Evolutionary conservation across 2,888 invertebrate species (phyloP), one percentile per base, ranked within the genome.

Genomic region (Miltochrista miniata): DNA sequence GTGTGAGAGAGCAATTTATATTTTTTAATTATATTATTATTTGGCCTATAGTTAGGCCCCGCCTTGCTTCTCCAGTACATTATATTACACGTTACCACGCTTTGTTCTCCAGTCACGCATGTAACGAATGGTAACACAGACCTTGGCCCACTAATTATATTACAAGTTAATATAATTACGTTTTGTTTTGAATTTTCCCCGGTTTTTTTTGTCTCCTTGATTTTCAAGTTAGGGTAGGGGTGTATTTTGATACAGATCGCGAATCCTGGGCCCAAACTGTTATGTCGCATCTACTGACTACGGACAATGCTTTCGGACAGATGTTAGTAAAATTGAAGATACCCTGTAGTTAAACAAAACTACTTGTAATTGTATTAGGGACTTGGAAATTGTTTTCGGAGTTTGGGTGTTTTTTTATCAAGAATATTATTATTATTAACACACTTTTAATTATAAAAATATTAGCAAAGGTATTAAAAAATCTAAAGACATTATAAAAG

Each of bases 81-180:
- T 31, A 31, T 9, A 31, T 31, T 31, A 7, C 29, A 41, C 39
- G 35, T 58, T 64, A 33, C 40, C 49, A 51, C 41, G 53, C 56
- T 67, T 72, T 71, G 70, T 66, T 63, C 61, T 56, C 45, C 54
- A 56, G 63, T 61, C 67, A 65, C 68, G 66, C 68, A 68, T 70
- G 69, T 59, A 56, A 54, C 64, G 58, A 68, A 70, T 61, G 61
- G 11, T n/a, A 11, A 44, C 10, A 51, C 18, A 24, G 64, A 62
- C 77, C 77, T 76, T 77, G 77, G 57, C 77, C 72, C 50, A 61
- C 38, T 62, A 51, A 59, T 64, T 56, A 59, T 61, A 38, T 55
- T 57, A 57, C 51, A 13, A 49, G 41, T 59, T 35, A 64, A 58
- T 51, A 59, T 62, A 56, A 59, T 60, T 49, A 60, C 36, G 29